Base-by-base conservation (phyloP, 2,113 vertebrate species). In the Prionailurus bengalensis region DNA sequence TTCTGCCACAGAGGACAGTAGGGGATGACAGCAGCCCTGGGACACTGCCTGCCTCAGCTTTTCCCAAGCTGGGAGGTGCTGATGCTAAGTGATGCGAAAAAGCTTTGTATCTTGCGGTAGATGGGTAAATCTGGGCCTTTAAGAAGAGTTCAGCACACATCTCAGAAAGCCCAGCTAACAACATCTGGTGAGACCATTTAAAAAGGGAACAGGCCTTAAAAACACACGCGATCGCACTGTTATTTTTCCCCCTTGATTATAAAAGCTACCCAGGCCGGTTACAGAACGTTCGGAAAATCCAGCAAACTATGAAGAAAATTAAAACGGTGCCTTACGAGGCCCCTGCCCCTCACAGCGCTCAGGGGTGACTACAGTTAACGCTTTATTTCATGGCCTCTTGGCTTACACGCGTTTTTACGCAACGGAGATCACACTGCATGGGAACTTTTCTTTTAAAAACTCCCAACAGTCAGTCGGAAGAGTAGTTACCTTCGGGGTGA, bases 111-210 rank as follows among this genome's bases (percentile, higher is more conserved):
- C 5, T 27, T 65, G 73, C n/a, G 74, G 11, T 29, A 14, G 81
- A n/a, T 31, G 71, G 55, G 7, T 66, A 88, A 95, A 76, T 36
- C 79, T 95, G 66, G 76, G 71, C 45, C 80, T 97, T 88, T 93
- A 78, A 94, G 92, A 58, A 79, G 86, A 90, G 53, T 27, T 93
- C 90, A 90, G 61, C 53, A 53, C 84, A 58, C 76, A 70, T 71
- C 65, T 88, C 65, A 81, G 70, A 92, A 96, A 51, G 19, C 58
- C 74, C 76, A 58, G 80, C 90, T 71, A 92, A 71, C 78, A 68
- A 95, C 97, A 97, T 97, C 98, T 98, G 97, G 90, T 36, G 84
- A 98, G 93, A 92, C 71, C 66, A 96, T 98, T 97, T 91, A 51
- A 68, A 91, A 93, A 85, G 73, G 84, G 36, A 95, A 36, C 48